Percentiles rank a stretch among this genome's conserved stretches.
phyloP scores from a whole-genome alignment of 2,113 vertebrate species.

The Coturnix japonica region DNA sequence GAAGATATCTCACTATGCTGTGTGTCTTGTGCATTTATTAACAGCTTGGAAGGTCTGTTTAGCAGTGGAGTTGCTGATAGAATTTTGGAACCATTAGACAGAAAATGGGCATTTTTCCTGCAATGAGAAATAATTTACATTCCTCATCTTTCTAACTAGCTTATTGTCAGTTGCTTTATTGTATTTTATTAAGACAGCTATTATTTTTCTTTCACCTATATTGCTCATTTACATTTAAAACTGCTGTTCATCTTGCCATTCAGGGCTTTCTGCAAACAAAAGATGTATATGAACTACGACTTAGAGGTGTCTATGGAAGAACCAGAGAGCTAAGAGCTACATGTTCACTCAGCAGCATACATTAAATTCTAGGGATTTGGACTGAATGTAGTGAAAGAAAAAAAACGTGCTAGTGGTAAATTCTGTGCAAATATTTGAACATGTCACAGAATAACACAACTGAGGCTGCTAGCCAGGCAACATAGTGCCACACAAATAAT shows the following conservation, averaged over 20 bases:
- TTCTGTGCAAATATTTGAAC: not conserved
- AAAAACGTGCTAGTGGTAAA: not conserved
- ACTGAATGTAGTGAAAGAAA: not conserved
- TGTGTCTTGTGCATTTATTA: not conserved
- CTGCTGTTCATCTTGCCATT: not conserved
- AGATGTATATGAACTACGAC: not conserved
- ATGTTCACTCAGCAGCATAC: not conserved
- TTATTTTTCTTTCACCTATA: conserved; percentile 33
- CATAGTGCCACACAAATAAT: not conserved
- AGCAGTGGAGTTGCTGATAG: not conserved
- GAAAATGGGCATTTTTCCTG: not conserved
- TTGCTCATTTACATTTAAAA: not conserved
- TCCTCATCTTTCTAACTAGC: conserved; percentile 21
- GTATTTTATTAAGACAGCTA: conserved; percentile 38
- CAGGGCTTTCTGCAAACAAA: not conserved
- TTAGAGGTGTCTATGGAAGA: not conserved
- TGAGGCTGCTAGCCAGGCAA: not conserved
- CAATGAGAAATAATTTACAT: not conserved
- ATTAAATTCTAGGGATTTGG: conserved; percentile 2
- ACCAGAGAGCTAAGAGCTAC: not conserved
- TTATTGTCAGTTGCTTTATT: conserved; percentile 21
- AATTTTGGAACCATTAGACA: not conserved
- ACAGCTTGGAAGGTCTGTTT: not conserved
- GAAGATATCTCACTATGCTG: not conserved
- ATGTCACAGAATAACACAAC: not conserved